phyloP scores from a whole-genome alignment of 2,113 vertebrate genomes.

The Cathartes aura region DNA sequence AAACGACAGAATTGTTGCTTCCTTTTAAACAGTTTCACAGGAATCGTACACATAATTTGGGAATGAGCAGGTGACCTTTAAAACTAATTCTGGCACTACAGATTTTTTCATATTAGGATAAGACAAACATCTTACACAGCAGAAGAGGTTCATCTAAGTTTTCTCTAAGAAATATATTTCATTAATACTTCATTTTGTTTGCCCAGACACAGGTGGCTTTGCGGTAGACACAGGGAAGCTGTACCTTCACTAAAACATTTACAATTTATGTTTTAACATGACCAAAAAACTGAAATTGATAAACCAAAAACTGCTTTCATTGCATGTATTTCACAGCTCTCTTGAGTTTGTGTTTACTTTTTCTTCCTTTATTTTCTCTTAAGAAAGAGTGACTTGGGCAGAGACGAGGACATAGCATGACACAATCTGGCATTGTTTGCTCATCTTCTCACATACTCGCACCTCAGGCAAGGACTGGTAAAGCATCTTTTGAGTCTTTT shows the following conservation, averaged over 20 bases:
- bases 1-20: neutral
- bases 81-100: neutral
- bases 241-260: neutral
- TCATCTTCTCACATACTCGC: neutral
- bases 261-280: neutral
- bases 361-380: neutral
- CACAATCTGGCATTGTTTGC: neutral
- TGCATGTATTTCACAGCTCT: neutral
- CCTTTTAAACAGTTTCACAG: neutral
- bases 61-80: neutral
- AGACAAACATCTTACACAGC: neutral
- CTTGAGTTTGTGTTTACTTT: neutral
- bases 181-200: neutral
- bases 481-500: neutral
- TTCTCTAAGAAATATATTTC: neutral
- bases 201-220: neutral
- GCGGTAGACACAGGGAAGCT: neutral
- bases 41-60: neutral
- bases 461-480: neutral
- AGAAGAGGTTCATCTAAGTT: neutral
- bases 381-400: neutral
- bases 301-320: neutral
- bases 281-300: neutral
- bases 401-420: rapidly evolving
- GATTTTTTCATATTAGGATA: neutral